Base-by-base conservation (phyloP, 1,140 invertebrate genomes). In the Geopemphigus sp. region DNA sequence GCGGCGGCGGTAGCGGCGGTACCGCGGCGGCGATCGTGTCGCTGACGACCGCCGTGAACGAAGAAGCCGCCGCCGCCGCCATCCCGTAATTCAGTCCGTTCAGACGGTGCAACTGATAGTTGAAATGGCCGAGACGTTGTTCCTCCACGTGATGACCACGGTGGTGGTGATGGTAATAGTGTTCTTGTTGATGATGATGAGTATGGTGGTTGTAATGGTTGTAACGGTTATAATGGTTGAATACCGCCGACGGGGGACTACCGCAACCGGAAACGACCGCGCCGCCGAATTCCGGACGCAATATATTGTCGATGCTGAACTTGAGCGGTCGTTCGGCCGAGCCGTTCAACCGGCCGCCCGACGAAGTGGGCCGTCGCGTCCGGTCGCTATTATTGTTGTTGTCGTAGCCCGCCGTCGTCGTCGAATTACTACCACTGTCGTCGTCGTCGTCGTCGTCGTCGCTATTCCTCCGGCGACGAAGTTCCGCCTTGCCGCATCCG, bases 281-380 rank as follows among this genome's bases (percentile, higher is more conserved):
- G 39, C 84, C 83, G 61, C 90, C 90, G 81, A 91, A 91, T 73
- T 90, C 90, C 0, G 90, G 89, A 59, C 87, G 83, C 19, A 91
- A 84, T 73, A 91, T 91, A 81, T 90, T 90, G 68, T 88, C 88
- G n/a, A 91, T 89, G 81, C 89, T 90, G 84, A 91, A 91, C 39
- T 82, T 83, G 15, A 84, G 26, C 32, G 74, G 74, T 4, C 74
- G 74, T 11, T 78, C 74, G 57, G 56, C 24, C 15, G 57, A 63
- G 6, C 54, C 74, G 57, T 78, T 59, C 5, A 47, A n/a, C 39
- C 66, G 68, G n/a, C 19, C 56, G 70, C 53, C 53, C 73, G n/a
- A n/a, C n/a, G n/a, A n/a, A n/a, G n/a, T n/a, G n/a, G n/a, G 14
- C 74, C 22, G 56, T 45, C 24, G 47, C 2, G 1, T 10, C n/a